phyloP scores from a whole-genome alignment of 1,140 invertebrate genomes.

The Stegodyphus mimosarum region DNA sequence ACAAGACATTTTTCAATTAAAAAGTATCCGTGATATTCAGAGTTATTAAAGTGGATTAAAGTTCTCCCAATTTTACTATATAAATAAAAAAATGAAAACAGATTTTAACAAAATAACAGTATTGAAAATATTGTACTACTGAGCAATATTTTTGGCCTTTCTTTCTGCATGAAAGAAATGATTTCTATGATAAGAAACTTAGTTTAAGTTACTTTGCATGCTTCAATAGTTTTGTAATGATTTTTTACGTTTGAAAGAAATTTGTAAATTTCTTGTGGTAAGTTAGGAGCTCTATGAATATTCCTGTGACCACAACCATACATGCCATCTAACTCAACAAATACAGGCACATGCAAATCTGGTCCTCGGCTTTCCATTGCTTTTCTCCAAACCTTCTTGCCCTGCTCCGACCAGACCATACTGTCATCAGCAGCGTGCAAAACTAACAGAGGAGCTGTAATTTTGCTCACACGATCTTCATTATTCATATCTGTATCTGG shows the following conservation, averaged over 20 bases:
- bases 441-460: slow-evolving; percentile 82
- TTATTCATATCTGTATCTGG: slow-evolving; percentile 65
- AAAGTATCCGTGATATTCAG: too few relatives aligned
- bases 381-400: slow-evolving; percentile 74
- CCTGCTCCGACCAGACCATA: slow-evolving; percentile 81
- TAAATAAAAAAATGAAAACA: too few relatives aligned
- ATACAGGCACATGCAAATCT: slow-evolving; percentile 20
- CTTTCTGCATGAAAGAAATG: too few relatives aligned
- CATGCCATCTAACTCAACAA: slow-evolving; percentile 49
- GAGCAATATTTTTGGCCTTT: too few relatives aligned
- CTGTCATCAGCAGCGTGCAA: slow-evolving; percentile 89
- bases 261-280: slow-evolving; percentile 41
- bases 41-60: too few relatives aligned
- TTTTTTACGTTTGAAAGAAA: slow-evolving; percentile 57
- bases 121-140: too few relatives aligned
- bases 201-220: background rate
- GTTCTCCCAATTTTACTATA: too few relatives aligned
- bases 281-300: slow-evolving; percentile 60
- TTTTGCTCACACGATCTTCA: slow-evolving; percentile 65
- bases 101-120: too few relatives aligned
- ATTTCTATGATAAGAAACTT: too few relatives aligned
- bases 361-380: slow-evolving; percentile 5
- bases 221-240: background rate
- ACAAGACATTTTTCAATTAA: too few relatives aligned
- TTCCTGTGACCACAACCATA: slow-evolving; percentile 62